A percentile compares a stretch with the other conserved stretches of the same genome.
phyloP scores from a whole-genome alignment of 2,888 invertebrate species.

The Eulithis prunata region DNA sequence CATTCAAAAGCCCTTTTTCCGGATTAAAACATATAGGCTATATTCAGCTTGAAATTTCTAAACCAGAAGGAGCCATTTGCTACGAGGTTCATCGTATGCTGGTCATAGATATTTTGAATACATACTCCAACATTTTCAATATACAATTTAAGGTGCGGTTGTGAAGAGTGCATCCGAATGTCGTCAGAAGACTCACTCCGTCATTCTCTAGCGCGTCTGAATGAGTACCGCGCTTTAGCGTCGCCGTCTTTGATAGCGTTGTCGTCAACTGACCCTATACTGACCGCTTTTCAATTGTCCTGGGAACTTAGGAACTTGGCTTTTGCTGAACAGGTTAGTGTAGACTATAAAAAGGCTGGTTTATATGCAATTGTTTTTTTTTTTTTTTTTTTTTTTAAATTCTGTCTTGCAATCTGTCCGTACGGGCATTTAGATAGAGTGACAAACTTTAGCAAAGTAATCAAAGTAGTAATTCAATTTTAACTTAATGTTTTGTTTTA shows the following conservation, averaged over 20 bases:
- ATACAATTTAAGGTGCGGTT: constrained; percentile 88
- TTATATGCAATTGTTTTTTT: neutral
- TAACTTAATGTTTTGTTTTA: too few relatives aligned
- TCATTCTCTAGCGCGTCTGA: constrained; percentile 94
- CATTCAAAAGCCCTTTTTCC: too few relatives aligned
- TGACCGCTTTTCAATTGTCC: constrained; percentile 97
- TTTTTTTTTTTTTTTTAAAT: too few relatives aligned
- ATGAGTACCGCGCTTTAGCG: constrained; percentile 95
- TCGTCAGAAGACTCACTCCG: constrained; percentile 90
- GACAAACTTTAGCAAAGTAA: too few relatives aligned
- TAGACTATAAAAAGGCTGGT: too few relatives aligned
- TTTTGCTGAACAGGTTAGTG: constrained; percentile 87
- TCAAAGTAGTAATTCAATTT: too few relatives aligned
- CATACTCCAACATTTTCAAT: too few relatives aligned
- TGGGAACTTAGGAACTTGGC: constrained; percentile 97
- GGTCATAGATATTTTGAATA: neutral
- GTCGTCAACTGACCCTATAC: constrained; percentile 95
- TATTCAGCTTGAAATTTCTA: too few relatives aligned
- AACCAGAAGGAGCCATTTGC: too few relatives aligned
- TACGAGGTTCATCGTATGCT: neutral
- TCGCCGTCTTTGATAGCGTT: constrained; percentile 97
- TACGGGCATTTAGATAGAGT: too few relatives aligned
- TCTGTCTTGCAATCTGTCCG: too few relatives aligned
- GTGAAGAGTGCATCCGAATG: constrained; percentile 92
- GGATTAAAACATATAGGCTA: too few relatives aligned